phyloP scores from a whole-genome alignment of 2,888 invertebrate genomes.

The Polyommatus icarus region DNA sequence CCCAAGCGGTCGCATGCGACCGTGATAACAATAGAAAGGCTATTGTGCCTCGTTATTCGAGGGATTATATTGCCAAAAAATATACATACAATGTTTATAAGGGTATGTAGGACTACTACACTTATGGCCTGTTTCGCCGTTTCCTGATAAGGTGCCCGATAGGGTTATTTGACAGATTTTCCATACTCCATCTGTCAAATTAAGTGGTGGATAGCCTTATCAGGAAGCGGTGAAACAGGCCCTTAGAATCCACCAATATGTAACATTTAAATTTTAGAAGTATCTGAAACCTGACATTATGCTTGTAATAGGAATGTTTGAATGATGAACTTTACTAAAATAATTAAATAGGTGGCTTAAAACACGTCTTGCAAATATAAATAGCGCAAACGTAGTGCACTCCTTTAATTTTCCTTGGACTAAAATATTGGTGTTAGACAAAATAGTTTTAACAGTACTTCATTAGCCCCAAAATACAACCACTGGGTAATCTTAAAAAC shows the following conservation, averaged over 20 bases:
- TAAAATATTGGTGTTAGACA: not conserved
- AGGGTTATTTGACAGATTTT: no score
- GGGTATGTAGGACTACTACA: not conserved
- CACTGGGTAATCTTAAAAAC: conserved; percentile 2
- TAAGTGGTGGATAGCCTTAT: no score
- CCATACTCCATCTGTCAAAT: no score
- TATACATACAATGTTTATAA: not conserved
- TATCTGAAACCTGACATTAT: not conserved
- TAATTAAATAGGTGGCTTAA: no score
- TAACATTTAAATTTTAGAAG: not conserved
- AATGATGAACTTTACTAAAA: not conserved
- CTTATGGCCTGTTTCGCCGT: no score
- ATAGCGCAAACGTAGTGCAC: not conserved
- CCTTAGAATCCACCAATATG: not conserved
- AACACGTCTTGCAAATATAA: no score
- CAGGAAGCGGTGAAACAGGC: no score
- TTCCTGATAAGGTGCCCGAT: no score
- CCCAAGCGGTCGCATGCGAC: no score
- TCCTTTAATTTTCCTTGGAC: not conserved
- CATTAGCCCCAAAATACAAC: not conserved
- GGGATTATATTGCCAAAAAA: not conserved
- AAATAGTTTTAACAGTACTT: not conserved
- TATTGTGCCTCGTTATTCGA: no score
- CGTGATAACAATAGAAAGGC: no score
- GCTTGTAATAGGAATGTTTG: not conserved